Base-by-base conservation (phyloP, 2,888 invertebrate genomes). In the Mimachlamys varia region DNA sequence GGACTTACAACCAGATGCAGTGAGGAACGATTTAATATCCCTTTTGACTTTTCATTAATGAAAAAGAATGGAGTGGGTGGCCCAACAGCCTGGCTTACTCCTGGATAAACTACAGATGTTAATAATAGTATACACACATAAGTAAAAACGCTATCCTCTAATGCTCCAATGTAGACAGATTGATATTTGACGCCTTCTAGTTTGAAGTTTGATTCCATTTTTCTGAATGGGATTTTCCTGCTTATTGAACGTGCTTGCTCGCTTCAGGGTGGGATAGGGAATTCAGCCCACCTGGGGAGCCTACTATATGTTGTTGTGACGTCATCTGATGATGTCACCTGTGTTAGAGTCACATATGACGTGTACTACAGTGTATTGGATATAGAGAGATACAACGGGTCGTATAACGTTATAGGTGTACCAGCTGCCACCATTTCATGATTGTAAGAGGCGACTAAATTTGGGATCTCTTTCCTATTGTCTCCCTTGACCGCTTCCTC, bases 1-100 rank as follows among this genome's bases (percentile, higher is more conserved):
- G 10, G 15, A 33, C 33, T 33, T 33, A 76, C 33, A 76, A 1
- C 76, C 76, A 76, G 76, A 76, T 76, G 76, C 76, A 76, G 76
- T 76, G 76, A 76, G 76, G 76, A 33, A 33, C 27, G 76, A 76
- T 76, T 76, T 76, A 76, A 76, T 76, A 76, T 76, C 76, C 76
- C 13, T 76, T 76, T 33, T 27, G 76, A 76, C 76, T 76, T 76
- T 76, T 76, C 76, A 76, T 27, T 33, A 58, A 76, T 33, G 76
- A 76, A 33, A 44, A 33, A 76, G 76, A n/a, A 12, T 76, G 76
- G 76, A 76, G 76, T 76, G 76, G 76, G 76, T 76, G 76, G 76
- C 76, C 76, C 33, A 22, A 2, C 33, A 76, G 33, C 7, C 76
- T 7, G 27, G 76, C 76, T 76, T 76, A 17, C 33, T 12, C 27